A percentile compares a stretch with the other conserved stretches of the same genome.
Evolutionary conservation across 2,797 vertebrate genomes (phyloP).

Genomic region (Helicolenus hilgendorfi): DNA sequence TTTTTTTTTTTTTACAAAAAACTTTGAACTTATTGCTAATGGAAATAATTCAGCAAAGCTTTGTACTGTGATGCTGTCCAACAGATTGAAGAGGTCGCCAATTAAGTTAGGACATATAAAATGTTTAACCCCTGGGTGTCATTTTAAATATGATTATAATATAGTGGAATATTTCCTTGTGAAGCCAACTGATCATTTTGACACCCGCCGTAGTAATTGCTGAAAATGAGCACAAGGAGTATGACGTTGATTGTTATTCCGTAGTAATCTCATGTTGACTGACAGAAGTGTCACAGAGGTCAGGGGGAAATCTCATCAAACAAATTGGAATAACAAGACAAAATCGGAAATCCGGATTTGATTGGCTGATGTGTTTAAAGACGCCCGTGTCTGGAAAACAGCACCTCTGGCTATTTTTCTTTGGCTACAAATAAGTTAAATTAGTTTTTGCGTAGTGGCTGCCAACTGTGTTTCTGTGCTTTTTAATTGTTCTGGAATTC

Average conservation of each 20-base stretch:
- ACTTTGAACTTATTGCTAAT: constrained; percentile 30
- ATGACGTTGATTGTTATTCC: not conserved
- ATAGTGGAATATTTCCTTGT: not conserved
- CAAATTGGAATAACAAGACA: constrained; percentile 9
- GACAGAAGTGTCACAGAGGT: not conserved
- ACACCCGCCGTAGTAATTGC: not conserved
- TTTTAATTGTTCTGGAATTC: not conserved
- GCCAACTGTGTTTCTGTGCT: not conserved
- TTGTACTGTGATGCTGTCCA: not conserved
- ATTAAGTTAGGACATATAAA: not conserved
- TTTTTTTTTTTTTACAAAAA: not conserved
- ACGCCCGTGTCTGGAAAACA: not conserved
- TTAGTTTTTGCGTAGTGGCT: not conserved
- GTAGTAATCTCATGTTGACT: not conserved
- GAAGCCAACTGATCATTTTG: not conserved
- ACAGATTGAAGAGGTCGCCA: not conserved
- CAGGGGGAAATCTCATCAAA: constrained; percentile 12
- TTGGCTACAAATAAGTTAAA: not conserved
- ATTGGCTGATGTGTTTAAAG: not conserved
- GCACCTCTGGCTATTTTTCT: not conserved
- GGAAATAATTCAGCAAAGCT: constrained; percentile 5
- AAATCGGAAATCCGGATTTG: not conserved
- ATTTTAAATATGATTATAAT: not conserved
- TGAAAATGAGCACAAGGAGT: not conserved
- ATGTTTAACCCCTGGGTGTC: not conserved